Percentiles rank a stretch among this genome's conserved stretches.
Conservation (phyloP, 2,113 vertebrate genomes). For the Pterocles gutturalis region DNA sequence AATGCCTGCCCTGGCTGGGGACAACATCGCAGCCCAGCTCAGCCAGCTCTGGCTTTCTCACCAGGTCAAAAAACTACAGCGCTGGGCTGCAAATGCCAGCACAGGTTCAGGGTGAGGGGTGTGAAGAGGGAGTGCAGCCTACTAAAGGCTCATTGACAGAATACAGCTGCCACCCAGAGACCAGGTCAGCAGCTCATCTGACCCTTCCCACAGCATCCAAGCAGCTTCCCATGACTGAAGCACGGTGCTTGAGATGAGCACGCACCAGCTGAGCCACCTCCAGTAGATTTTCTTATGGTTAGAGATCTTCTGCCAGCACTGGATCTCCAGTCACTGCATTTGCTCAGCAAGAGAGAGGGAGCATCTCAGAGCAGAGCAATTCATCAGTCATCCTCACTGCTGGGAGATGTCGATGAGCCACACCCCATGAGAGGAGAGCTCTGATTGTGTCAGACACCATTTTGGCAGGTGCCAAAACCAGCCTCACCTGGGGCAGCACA, state of each 20-base stretch:
- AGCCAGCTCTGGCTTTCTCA: background rate
- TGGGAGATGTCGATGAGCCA: background rate
- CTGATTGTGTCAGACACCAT: background rate
- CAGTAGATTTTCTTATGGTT: background rate
- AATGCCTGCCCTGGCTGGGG: background rate
- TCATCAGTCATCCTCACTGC: background rate
- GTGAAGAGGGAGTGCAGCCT: background rate
- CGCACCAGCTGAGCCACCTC: background rate
- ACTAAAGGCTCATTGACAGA: background rate
- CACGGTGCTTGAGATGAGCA: background rate
- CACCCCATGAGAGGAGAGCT: rapidly evolving
- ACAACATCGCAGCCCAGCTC: background rate
- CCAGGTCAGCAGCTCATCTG: background rate
- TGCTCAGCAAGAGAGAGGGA: background rate
- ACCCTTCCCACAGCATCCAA: background rate
- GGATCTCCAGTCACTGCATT: background rate
- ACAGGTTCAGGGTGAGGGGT: rapidly evolving
- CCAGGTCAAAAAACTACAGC: background rate
- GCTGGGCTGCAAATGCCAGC: background rate
- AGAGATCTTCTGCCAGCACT: background rate
- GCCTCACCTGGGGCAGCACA: background rate
- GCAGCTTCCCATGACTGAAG: background rate
- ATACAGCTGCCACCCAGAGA: background rate
- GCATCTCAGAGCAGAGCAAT: background rate
- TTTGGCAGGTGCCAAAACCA: background rate